Conservation (phyloP, 2,888 invertebrate genomes). For the Cinara cedri region DNA sequence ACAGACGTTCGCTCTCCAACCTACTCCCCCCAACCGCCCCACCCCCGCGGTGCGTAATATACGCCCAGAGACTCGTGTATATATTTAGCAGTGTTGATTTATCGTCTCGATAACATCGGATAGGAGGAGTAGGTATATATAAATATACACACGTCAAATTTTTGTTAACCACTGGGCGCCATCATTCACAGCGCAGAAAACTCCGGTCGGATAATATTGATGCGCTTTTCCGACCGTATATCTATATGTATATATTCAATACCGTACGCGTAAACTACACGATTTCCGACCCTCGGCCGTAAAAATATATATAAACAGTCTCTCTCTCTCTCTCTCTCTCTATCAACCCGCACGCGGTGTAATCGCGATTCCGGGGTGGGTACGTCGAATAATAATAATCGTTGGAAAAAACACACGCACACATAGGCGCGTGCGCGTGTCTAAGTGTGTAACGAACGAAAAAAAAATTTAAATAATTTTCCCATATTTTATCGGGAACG, state of each 20-base stretch:
- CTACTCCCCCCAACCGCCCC: too few relatives aligned
- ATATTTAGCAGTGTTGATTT: conserved; percentile 49
- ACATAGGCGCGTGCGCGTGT: background rate
- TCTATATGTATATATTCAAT: background rate
- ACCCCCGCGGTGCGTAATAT: too few relatives aligned
- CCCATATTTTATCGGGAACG: background rate
- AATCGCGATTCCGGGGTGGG: too few relatives aligned
- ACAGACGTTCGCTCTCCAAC: conserved; percentile 39
- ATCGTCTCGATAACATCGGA: conserved; percentile 44
- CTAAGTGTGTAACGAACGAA: background rate
- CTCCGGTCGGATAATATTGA: conserved; percentile 26
- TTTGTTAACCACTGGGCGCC: conserved; percentile 38
- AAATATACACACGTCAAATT: conserved; percentile 47
- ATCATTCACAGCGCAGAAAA: conserved; percentile 33
- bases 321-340: too few relatives aligned
- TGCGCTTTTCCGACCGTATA: conserved; percentile 3
- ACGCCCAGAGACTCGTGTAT: too few relatives aligned
- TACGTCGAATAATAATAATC: conserved; percentile 2
- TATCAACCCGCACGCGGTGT: too few relatives aligned
- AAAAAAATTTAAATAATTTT: conserved; percentile 4
- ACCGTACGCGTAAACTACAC: too few relatives aligned
- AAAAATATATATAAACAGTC: too few relatives aligned
- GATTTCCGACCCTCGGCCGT: too few relatives aligned
- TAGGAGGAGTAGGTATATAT: conserved; percentile 29
- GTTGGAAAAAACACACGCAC: background rate